Evolutionary conservation across 2,797 vertebrate species (phyloP).

Genomic region (Rhynchotus rufescens): DNA sequence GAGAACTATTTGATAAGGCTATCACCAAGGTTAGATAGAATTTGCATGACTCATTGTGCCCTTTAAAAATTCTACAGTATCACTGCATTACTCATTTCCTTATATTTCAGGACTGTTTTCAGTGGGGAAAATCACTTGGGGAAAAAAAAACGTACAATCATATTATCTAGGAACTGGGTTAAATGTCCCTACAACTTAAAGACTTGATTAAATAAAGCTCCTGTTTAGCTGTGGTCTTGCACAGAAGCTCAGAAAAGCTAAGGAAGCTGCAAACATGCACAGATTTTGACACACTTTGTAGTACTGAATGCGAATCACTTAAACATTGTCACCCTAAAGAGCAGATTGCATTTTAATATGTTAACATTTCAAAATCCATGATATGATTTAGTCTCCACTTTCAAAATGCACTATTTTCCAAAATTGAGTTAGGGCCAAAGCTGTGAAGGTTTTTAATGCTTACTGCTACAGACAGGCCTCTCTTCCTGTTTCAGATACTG

Average conservation of each 20-base stretch:
- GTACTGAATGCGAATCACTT: not conserved
- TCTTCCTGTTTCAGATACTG: not conserved
- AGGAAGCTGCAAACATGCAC: not conserved
- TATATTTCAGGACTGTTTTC: conserved; percentile 20
- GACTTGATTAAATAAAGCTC: conserved; percentile 1
- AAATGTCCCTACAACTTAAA: not conserved
- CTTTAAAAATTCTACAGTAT: conserved; percentile 23
- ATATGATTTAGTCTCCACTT: not conserved
- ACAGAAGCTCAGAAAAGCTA: not conserved
- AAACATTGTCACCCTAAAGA: not conserved
- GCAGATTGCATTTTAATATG: not conserved
- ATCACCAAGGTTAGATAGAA: not conserved
- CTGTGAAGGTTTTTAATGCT: not conserved
- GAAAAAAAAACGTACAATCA: conserved; percentile 6
- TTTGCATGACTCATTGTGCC: not conserved
- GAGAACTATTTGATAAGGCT: conserved; percentile 25
- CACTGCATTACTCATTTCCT: conserved; percentile 52
- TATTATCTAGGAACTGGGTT: conserved; percentile 10
- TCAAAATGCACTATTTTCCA: not conserved
- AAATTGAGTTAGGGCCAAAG: not conserved
- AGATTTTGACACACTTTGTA: not conserved
- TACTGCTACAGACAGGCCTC: not conserved
- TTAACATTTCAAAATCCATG: not conserved
- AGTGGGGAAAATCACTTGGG: not conserved
- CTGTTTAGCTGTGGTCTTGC: not conserved